Evolutionary conservation across 2,888 invertebrate genomes (phyloP), one percentile per base, ranked within the genome.

Genomic region (Tenthredo notha): DNA sequence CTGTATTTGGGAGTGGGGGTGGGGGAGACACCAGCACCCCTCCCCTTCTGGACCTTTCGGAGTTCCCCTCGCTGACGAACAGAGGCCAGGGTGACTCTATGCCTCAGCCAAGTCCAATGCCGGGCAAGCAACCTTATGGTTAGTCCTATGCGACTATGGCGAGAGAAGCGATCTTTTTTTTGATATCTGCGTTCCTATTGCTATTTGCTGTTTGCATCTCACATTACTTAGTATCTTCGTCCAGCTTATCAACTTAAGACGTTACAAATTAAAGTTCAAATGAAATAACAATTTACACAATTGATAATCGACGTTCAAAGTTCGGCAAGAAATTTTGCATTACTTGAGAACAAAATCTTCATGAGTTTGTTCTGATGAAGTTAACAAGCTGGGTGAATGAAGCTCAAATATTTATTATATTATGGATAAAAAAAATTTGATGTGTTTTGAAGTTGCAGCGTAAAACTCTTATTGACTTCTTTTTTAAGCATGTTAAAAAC

Each of bases 111-210:
- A 96, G 97, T 94, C 96, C 97, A 87, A 97, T 98, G 94, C 97
- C 98, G 88, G 98, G 98, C 94, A 97, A 97, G 94, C 98, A 98
- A 95, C 98, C 98, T 94, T 98, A 98, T 95, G 98, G 97, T 97
- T 94, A 94, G 95, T 94, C 92, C 82, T 67, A 84, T 82, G 86
- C 58, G 78, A 58, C 75, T 85, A 78, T 43, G 78, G 43, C 84
- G 67, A 67, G 40, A 70, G 75, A 70, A 85, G 67, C 40, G 29
- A 61, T 43, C 72, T 82, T 43, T 84, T 70, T 37, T 85, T 21
- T 70, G 10, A 43, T 65, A 84, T 72, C 25, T 86, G 29, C 85
- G 70, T 86, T 85, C 37, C 50, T 74, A 67, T 37, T 83, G 54
- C 54, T 47, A 83, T 47, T 83, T 70, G 29, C 70, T 67, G 29